A percentile compares a stretch with the other conserved stretches of the same genome.
phyloP scores from a whole-genome alignment of 2,797 vertebrate genomes.

The Jordanella pulchra region DNA sequence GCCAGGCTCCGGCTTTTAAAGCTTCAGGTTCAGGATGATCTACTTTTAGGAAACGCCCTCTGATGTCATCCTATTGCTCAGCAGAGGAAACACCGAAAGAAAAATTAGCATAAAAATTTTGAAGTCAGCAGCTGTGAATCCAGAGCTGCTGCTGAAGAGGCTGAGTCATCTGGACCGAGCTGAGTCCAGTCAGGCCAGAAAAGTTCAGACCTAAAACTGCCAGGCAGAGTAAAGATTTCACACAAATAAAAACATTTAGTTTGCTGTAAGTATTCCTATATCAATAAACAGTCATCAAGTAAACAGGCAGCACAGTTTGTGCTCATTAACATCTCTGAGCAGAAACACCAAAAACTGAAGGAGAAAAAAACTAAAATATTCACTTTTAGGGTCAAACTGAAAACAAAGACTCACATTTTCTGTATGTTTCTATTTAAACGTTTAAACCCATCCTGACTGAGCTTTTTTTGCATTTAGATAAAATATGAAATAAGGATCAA shows the following conservation, averaged over 20 bases:
- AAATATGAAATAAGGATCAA: no score
- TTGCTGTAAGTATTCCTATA: not conserved
- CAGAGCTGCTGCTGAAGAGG: not conserved
- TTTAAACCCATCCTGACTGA: not conserved
- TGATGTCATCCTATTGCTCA: constrained; percentile 34
- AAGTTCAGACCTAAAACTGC: not conserved
- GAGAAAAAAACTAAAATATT: not conserved
- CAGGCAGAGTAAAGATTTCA: not conserved
- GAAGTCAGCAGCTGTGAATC: not conserved
- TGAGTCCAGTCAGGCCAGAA: no score
- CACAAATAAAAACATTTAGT: not conserved
- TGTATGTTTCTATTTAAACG: not conserved
- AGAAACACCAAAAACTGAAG: not conserved
- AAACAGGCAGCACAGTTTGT: no score
- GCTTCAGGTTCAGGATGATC: not conserved
- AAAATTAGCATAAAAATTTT: not conserved
- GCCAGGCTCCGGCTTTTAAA: constrained; percentile 7
- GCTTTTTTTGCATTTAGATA: no score
- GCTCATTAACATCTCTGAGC: not conserved
- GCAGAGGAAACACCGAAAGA: constrained; percentile 28
- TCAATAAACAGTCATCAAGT: no score
- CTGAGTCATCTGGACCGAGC: constrained; percentile 9
- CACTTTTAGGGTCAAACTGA: not conserved
- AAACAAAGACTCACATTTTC: not conserved
- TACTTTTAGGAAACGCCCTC: constrained; percentile 44